Percentiles rank a stretch among this genome's conserved stretches.
phyloP scores from a whole-genome alignment of 2,888 invertebrate genomes.

The Eilema depressum region DNA sequence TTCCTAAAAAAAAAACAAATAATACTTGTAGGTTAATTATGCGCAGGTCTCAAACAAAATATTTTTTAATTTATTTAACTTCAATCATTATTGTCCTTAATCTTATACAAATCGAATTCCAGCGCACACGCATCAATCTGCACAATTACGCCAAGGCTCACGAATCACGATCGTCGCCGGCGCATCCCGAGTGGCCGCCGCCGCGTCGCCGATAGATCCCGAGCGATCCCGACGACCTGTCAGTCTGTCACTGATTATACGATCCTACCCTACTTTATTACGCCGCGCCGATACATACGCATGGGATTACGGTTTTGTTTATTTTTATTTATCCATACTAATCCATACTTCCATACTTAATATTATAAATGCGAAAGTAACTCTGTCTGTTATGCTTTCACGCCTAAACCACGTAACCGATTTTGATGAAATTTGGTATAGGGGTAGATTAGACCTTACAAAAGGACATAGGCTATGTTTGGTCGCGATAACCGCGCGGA shows the following conservation, averaged over 20 bases:
- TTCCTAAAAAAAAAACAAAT: too few relatives aligned
- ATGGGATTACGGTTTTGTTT: neutral
- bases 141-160: constrained; percentile 31
- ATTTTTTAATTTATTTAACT: neutral
- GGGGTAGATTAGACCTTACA: too few relatives aligned
- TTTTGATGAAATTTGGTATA: too few relatives aligned
- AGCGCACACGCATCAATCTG: constrained; percentile 24
- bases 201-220: constrained; percentile 8
- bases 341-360: too few relatives aligned
- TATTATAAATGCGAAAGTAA: too few relatives aligned
- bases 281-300: constrained; percentile 12
- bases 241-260: constrained; percentile 40
- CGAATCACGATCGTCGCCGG: constrained; percentile 5
- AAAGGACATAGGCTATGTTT: too few relatives aligned
- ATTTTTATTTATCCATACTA: too few relatives aligned
- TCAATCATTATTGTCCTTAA: neutral
- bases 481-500: too few relatives aligned
- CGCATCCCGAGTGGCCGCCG: constrained; percentile 9
- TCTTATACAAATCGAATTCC: neutral
- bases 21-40: too few relatives aligned
- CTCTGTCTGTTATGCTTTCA: too few relatives aligned
- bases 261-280: constrained; percentile 49
- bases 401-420: too few relatives aligned
- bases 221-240: constrained; percentile 12
- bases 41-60: too few relatives aligned